Conservation (phyloP, 1,140 invertebrate species). For the Bombus sylvicola region DNA sequence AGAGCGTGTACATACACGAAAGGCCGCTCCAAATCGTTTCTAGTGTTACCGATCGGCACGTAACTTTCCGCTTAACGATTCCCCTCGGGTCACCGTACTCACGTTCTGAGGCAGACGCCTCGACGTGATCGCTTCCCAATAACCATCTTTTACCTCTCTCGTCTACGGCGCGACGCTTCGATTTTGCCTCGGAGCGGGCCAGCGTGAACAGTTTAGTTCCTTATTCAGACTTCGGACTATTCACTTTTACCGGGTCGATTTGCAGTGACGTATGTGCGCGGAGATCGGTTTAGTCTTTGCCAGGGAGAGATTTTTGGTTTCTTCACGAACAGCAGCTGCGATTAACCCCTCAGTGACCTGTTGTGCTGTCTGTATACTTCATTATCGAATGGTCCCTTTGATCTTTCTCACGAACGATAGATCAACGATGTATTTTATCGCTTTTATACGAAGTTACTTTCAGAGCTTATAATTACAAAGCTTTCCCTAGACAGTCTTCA, state of each 20-base stretch:
- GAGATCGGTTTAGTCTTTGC: not conserved
- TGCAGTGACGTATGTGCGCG: too few relatives aligned
- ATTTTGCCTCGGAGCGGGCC: conserved; percentile 1
- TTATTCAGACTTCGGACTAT: conserved; percentile 9
- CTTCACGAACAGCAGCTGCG: not conserved
- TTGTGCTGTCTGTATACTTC: not conserved
- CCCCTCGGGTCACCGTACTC: conserved; percentile 54
- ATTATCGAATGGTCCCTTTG: not conserved
- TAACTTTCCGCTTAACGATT: conserved; percentile 61
- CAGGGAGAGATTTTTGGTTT: not conserved
- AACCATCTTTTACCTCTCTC: conserved; percentile 37
- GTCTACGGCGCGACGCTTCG: not conserved
- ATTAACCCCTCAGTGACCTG: conserved; percentile 13
- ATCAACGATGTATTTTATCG: not conserved
- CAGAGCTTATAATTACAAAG: conserved; percentile 13
- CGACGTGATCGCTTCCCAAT: conserved; percentile 54
- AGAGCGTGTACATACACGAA: conserved; percentile 20
- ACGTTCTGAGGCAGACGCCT: conserved; percentile 52
- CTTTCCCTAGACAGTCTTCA: not conserved
- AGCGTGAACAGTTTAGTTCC: conserved; percentile 6
- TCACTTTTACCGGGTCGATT: conserved; percentile 21
- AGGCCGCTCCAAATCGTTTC: conserved; percentile 55
- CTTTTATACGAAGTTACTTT: not conserved
- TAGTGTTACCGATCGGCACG: conserved; percentile 56
- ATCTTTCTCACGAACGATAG: conserved; percentile 1